phyloP scores from a whole-genome alignment of 2,888 invertebrate genomes.

The Clitarchus hookeri region DNA sequence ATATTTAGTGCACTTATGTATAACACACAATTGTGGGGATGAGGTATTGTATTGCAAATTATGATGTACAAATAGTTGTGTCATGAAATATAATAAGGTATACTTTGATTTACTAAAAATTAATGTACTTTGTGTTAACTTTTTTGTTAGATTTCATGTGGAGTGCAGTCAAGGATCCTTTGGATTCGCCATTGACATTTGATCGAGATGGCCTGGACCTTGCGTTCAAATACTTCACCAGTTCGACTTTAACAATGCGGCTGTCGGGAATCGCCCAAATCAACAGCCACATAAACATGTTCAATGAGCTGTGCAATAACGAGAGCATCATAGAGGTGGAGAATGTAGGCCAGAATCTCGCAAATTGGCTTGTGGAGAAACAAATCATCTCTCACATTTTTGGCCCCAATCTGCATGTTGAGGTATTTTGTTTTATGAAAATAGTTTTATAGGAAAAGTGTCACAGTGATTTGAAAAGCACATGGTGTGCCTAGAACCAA shows the following conservation, averaged over 20 bases:
- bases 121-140: background rate
- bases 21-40: no score
- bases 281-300: slow-evolving; percentile 89
- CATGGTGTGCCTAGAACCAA: no score
- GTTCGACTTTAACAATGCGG: slow-evolving; percentile 91
- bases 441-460: background rate
- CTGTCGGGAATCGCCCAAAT: slow-evolving; percentile 93
- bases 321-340: slow-evolving; percentile 87
- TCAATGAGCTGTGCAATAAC: slow-evolving; percentile 89
- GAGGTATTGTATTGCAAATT: no score
- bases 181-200: slow-evolving; percentile 83
- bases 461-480: no score
- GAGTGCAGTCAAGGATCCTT: slow-evolving; percentile 91
- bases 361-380: slow-evolving; percentile 86
- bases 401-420: slow-evolving; percentile 96
- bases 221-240: slow-evolving; percentile 96
- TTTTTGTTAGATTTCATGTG: slow-evolving; percentile 81
- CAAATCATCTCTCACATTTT: slow-evolving; percentile 93
- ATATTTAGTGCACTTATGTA: no score
- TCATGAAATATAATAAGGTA: no score
- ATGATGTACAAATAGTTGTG: no score
- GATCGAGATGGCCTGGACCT: slow-evolving; percentile 87
- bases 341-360: slow-evolving; percentile 79
- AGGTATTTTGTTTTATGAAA: slow-evolving; percentile 59
- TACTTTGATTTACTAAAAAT: background rate